Conservation (phyloP, 2,113 vertebrate genomes). For the Acanthochromis polyacanthus region DNA sequence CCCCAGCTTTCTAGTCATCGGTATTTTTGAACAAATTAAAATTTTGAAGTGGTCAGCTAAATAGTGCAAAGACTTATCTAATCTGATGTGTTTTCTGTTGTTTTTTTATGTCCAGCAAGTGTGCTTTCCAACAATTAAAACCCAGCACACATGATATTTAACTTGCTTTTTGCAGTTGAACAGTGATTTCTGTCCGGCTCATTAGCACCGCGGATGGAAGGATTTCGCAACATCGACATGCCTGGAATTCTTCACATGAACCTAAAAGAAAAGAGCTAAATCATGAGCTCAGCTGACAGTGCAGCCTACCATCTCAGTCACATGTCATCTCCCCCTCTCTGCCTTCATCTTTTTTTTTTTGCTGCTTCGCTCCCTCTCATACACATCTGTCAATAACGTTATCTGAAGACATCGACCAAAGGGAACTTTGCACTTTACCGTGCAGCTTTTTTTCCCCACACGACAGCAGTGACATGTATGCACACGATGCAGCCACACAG, state of each 20-base stretch:
- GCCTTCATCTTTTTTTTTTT: not conserved
- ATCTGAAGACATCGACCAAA: not conserved
- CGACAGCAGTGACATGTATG: constrained; percentile 27
- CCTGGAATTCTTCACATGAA: not conserved
- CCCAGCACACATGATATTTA: not conserved
- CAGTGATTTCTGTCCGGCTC: not conserved
- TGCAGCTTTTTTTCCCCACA: not conserved
- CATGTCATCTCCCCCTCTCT: not conserved
- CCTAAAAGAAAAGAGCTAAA: not conserved
- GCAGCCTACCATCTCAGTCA: not conserved
- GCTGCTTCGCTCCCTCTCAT: not conserved
- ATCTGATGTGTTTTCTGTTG: too few species aligned
- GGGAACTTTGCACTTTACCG: not conserved
- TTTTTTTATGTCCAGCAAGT: too few species aligned
- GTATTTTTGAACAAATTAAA: too few species aligned
- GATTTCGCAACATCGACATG: not conserved
- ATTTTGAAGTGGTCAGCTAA: too few species aligned
- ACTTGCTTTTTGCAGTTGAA: not conserved
- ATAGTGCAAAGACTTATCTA: too few species aligned
- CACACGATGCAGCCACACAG: constrained; percentile 15
- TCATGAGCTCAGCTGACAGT: constrained; percentile 1
- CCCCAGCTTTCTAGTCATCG: too few species aligned
- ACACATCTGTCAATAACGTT: constrained; percentile 22
- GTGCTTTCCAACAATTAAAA: not conserved
- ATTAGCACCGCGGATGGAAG: not conserved